A percentile compares a stretch with the other conserved stretches of the same genome.
These are phyloP conservation scores for Therioaphis trifolii DNA, from an alignment of 2,888 invertebrate species.

Conservation along the genomic window DNA sequence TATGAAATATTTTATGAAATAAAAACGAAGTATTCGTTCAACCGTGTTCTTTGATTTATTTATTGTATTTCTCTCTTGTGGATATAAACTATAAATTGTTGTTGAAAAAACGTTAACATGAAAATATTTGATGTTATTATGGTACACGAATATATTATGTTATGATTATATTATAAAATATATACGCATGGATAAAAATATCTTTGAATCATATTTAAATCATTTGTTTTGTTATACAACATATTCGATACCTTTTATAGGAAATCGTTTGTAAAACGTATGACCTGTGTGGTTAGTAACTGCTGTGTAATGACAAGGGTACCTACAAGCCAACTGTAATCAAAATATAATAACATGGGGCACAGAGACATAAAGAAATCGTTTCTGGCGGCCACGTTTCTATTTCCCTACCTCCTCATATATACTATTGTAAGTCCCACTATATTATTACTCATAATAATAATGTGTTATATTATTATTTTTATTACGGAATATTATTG, in stretches of 20 bases:
- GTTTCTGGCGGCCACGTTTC: constrained; percentile 59
- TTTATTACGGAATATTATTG: constrained; percentile 52
- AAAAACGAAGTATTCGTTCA: too few species aligned
- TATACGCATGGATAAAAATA: background rate
- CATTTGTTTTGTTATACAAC: background rate
- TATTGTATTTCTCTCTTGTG: background rate
- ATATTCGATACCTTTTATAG: constrained; percentile 25
- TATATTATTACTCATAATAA: constrained; percentile 59
- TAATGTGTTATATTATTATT: constrained; percentile 60
- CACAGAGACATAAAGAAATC: constrained; percentile 62
- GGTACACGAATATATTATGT: background rate
- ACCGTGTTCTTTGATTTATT: background rate
- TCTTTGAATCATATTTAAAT: constrained; percentile 1
- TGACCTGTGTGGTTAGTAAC: constrained; percentile 46
- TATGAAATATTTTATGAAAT: too few species aligned
- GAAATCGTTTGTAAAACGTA: constrained; percentile 41
- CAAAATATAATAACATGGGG: constrained; percentile 59
- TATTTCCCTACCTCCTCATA: constrained; percentile 38
- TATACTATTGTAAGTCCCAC: constrained; percentile 37
- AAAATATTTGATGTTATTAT: background rate
- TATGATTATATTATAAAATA: background rate
- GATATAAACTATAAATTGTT: background rate
- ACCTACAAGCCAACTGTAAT: constrained; percentile 57
- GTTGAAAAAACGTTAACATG: background rate
- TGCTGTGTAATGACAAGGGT: constrained; percentile 61